A percentile compares a stretch with the other conserved stretches of the same genome.
These are phyloP conservation scores for Melieria omissa DNA, from an alignment of 2,888 invertebrate genomes.

Conservation along the genomic window DNA sequence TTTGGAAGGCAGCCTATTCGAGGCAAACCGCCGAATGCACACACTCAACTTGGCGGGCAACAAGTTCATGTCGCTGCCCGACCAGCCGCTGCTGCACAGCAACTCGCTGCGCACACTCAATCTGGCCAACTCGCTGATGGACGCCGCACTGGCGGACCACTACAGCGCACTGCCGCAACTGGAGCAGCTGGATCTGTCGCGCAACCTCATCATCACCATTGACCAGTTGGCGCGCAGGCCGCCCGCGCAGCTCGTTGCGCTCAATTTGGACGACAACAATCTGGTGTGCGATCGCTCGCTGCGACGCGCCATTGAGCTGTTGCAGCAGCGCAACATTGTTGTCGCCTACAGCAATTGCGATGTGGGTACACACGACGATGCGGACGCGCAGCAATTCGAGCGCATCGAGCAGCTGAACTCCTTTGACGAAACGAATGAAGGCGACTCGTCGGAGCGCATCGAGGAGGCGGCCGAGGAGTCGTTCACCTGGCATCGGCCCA, in stretches of 20 bases:
- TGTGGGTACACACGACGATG: constrained; percentile 3
- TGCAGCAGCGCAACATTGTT: constrained; percentile 51
- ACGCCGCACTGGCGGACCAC: constrained; percentile 68
- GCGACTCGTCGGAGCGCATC: constrained; percentile 24
- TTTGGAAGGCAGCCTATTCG: constrained; percentile 69
- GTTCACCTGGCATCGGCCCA: constrained; percentile 11
- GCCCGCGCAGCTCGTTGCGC: constrained; percentile 59
- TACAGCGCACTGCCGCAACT: constrained; percentile 71
- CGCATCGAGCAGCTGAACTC: constrained; percentile 52
- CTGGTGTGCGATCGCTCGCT: constrained; percentile 70
- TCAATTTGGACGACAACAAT: constrained; percentile 71
- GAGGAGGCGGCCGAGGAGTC: constrained; percentile 22
- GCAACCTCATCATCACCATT: constrained; percentile 72
- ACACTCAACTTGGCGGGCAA: constrained; percentile 73
- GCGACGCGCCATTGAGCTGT: constrained; percentile 49
- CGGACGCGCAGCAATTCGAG: constrained; percentile 49
- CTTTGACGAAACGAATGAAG: constrained; percentile 32
- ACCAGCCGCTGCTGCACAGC: constrained; percentile 72
- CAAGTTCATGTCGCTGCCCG: constrained; percentile 70
- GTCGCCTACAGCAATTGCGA: constrained; percentile 54
- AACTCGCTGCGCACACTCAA: constrained; percentile 70
- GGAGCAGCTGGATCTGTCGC: constrained; percentile 71
- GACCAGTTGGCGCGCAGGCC: constrained; percentile 68
- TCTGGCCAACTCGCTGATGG: constrained; percentile 72
- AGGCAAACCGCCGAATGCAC: constrained; percentile 69